A percentile compares a stretch with the other conserved stretches of the same genome.
Conservation (phyloP, 2,797 vertebrate genomes). For the Sus cebifrons region DNA sequence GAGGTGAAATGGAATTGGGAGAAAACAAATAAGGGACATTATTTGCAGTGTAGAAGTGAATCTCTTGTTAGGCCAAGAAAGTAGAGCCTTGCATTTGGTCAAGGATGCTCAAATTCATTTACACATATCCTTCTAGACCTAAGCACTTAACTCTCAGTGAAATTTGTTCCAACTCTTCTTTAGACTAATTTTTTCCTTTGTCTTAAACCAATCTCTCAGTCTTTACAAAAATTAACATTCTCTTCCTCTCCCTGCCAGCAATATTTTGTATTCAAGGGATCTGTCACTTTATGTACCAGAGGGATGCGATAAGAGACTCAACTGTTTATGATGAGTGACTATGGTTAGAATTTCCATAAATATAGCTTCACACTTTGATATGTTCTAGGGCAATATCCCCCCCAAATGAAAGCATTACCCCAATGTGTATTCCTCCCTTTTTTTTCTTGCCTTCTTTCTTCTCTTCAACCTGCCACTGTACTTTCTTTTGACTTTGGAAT, state of each 20-base stretch:
- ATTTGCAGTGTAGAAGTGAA: background rate
- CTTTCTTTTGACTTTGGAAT: conserved; percentile 16
- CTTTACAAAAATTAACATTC: conserved; percentile 4
- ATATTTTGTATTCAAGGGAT: background rate
- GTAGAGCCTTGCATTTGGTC: background rate
- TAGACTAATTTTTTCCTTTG: background rate
- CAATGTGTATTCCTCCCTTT: no score
- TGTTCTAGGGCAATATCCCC: no score
- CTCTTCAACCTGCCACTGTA: background rate
- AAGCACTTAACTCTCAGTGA: background rate
- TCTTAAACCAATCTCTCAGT: background rate
- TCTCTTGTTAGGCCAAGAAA: background rate
- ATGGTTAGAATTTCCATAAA: background rate
- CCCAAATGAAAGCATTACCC: no score
- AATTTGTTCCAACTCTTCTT: background rate
- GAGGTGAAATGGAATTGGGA: background rate
- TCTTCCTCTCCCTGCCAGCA: background rate
- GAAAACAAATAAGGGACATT: background rate
- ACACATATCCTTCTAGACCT: background rate
- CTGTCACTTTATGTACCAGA: background rate
- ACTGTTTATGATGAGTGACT: background rate
- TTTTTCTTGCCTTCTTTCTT: no score
- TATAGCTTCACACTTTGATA: no score
- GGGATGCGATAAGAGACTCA: no score
- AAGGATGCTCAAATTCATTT: background rate